Conservation (phyloP, 2,888 invertebrate species). For the Amaurobius ferox region DNA sequence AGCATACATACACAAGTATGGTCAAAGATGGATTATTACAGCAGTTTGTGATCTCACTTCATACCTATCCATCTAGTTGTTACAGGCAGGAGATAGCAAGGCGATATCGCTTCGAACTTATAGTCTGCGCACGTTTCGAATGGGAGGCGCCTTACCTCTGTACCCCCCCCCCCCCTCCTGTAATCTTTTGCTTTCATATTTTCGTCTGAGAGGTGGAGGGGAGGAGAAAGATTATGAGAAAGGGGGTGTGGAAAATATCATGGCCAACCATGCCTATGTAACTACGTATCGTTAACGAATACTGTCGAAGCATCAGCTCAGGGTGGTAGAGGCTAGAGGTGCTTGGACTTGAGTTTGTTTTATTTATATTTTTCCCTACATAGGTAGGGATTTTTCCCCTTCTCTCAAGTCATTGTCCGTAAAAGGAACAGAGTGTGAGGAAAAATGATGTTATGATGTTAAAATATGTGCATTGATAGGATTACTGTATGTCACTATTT, state of each 20-base stretch:
- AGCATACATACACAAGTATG: too few species aligned
- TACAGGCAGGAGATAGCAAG: neutral
- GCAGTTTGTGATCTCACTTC: neutral
- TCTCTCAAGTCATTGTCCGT: neutral
- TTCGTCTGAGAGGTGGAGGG: neutral
- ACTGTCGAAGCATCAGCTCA: neutral
- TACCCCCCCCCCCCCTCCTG: neutral
- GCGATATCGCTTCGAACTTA: neutral
- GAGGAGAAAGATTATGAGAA: slow-evolving; percentile 10
- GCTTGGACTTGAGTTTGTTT: neutral
- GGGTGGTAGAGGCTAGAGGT: neutral
- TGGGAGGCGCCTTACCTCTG: neutral
- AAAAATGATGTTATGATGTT: too few species aligned
- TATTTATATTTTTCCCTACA: neutral
- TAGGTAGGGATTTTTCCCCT: neutral
- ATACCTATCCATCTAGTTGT: neutral
- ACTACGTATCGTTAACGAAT: slow-evolving; percentile 53
- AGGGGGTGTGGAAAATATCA: slow-evolving; percentile 47
- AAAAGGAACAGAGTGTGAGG: neutral
- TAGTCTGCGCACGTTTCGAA: neutral
- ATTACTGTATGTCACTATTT: too few species aligned
- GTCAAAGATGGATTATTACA: neutral
- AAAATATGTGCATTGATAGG: too few species aligned
- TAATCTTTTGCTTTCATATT: slow-evolving; percentile 3
- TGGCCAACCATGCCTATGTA: slow-evolving; percentile 60